Base-by-base conservation (phyloP, 2,113 vertebrate genomes). In the Siphamia tubifer region DNA sequence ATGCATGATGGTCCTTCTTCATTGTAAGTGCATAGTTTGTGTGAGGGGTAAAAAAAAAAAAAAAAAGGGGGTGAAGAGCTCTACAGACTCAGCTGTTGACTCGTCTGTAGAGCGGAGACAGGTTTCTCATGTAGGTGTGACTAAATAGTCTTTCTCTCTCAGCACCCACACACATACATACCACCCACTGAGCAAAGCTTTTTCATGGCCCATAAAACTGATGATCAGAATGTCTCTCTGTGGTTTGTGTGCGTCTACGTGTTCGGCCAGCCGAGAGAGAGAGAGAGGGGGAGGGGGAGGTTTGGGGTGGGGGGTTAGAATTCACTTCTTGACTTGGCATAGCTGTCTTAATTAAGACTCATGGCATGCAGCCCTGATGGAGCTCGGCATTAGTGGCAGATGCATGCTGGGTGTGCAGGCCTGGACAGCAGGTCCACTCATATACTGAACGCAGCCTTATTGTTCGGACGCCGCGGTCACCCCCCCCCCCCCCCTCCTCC, bases 271-370 rank as follows among this genome's bases (percentile, higher is more conserved):
- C 28, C 34, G 30, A 53, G 54, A 69, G 48, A 53, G 63, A 23
- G 31, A 32, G 25, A 51, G 16, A 68, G 51, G 47, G n/a, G 65
- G 40, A 45, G n/a, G 16, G 17, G 5, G 53, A n/a, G n/a, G n/a
- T n/a, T n/a, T n/a, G n/a, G n/a, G n/a, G n/a, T n/a, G 27, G 36
- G 47, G 55, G 56, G 3, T 45, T 20, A 43, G 34, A 34, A 51
- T 65, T 84, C 45, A 83, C 77, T 81, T 81, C 63, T 79, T 81
- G 79, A 88, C 79, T 84, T 78, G 62, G 66, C 77, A 69, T 77
- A 66, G 57, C 66, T 24, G 65, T 76, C 77, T 85, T 86, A 79
- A 86, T 84, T 79, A 85, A 79, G 79, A 74, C 69, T 72, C 75
- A 49, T 74, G 79, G 81, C 83, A 68, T 68, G 78, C 47, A n/a